Evolutionary conservation across 1,140 invertebrate species (phyloP).

Genomic region (Drosophila setifemur): DNA sequence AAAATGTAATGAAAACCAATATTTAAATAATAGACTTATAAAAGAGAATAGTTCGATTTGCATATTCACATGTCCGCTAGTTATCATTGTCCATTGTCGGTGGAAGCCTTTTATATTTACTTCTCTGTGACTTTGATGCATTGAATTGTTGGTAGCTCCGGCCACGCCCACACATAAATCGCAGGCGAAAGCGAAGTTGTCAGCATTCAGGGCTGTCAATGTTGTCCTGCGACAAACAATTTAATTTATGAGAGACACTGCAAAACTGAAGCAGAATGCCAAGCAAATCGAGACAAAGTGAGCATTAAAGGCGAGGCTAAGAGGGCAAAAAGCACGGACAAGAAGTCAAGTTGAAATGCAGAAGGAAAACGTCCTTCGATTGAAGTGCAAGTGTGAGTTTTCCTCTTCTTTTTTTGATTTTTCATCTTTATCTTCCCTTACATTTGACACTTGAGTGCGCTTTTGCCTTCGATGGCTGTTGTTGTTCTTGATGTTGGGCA

Average conservation of each 20-base stretch:
- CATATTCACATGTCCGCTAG: neutral
- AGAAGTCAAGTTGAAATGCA: slow-evolving; percentile 36
- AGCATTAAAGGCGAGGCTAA: slow-evolving; percentile 36
- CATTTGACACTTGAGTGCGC: slow-evolving; percentile 77
- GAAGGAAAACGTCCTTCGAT: slow-evolving; percentile 54
- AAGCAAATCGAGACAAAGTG: slow-evolving; percentile 62
- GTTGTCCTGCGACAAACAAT: slow-evolving; percentile 68
- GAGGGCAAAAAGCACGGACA: slow-evolving; percentile 30
- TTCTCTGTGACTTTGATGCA: slow-evolving; percentile 3
- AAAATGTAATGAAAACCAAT: no score
- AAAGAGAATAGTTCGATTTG: neutral
- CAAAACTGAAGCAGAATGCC: slow-evolving; percentile 69
- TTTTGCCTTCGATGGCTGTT: slow-evolving; percentile 28
- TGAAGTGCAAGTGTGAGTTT: slow-evolving; percentile 53
- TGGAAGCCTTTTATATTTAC: neutral
- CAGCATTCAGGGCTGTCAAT: slow-evolving; percentile 30
- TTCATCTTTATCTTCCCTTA: slow-evolving; percentile 38
- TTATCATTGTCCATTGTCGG: neutral
- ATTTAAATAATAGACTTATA: no score
- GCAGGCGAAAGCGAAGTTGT: neutral
- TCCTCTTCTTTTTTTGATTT: slow-evolving; percentile 7
- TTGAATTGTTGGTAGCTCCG: neutral
- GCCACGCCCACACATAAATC: slow-evolving; percentile 8
- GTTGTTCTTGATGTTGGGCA: slow-evolving; percentile 53
- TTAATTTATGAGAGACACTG: slow-evolving; percentile 72